Conservation (phyloP, 2,888 invertebrate species). For the Cryptocheilus praepositus region DNA sequence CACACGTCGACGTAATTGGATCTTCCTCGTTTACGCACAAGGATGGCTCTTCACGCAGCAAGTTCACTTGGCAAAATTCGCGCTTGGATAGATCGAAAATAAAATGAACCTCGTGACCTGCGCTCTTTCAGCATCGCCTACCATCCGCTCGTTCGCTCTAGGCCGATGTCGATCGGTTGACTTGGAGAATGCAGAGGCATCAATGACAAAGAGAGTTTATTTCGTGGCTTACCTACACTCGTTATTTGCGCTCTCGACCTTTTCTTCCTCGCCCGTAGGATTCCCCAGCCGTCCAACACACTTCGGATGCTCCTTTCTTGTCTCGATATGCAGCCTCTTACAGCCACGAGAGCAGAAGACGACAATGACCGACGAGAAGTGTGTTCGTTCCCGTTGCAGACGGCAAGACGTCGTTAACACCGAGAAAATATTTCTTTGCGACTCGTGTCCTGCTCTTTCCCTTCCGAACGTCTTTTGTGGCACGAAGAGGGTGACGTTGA, state of each 20-base stretch:
- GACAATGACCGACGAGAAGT: too few relatives aligned
- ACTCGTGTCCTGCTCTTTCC: neutral
- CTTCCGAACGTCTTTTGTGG: neutral
- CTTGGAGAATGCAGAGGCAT: slow-evolving; percentile 24
- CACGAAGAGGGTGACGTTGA: neutral
- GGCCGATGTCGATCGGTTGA: neutral
- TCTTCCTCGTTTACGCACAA: too few relatives aligned
- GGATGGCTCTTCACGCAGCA: neutral
- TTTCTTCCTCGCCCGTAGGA: too few relatives aligned
- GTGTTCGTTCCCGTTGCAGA: too few relatives aligned
- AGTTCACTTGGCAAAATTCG: slow-evolving; percentile 12
- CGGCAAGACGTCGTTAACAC: too few relatives aligned
- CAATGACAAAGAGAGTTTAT: slow-evolving; percentile 14
- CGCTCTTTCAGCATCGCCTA: slow-evolving; percentile 10
- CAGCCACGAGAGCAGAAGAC: too few relatives aligned
- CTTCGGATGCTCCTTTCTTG: too few relatives aligned
- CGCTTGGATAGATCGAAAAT: neutral
- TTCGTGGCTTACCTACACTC: too few relatives aligned
- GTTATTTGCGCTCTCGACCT: too few relatives aligned
- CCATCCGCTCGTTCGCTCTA: too few relatives aligned
- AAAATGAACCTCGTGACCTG: slow-evolving; percentile 6
- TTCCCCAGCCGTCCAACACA: too few relatives aligned
- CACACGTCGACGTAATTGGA: neutral
- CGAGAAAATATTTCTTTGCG: neutral
- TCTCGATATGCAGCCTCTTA: neutral